Evolutionary conservation across 1,140 invertebrate species (phyloP), one percentile per base, ranked within the genome.

Genomic region (Kradibia gibbosae): DNA sequence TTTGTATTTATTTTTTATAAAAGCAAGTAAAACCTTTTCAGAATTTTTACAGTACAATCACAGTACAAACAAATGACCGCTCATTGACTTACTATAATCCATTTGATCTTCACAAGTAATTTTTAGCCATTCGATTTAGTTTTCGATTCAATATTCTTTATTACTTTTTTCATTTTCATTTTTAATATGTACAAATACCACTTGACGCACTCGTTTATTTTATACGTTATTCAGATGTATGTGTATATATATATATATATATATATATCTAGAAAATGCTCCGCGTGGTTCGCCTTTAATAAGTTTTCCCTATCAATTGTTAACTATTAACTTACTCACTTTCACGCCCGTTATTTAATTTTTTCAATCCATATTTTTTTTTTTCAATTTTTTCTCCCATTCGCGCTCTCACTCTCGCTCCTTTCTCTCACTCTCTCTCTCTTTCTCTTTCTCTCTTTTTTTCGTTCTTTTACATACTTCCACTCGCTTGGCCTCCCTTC

Each of bases 121-220:
- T 67, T 50, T 62, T 31, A 78, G 15, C 22, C 31, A 45, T 71
- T 70, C 70, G 42, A 50, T 80, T 74, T 71, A 57, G 65, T 50
- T 42, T 50, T 78, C 28, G 34, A 17, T 72, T n/a, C 31, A 4
- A 50, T 53, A 20, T 74, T 55, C 10, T 62, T n/a, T 72, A 42
- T 53, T 50, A 28, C 15, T 67, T 53, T 67, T 39, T 70, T 70
- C 62, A 20, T 22, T 39, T 65, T 8, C 22, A 25, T 39, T 31
- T 67, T 60, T 31, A 75, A 75, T 81, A 81, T 81, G 57, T 75
- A 81, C 79, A 81, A 81, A 75, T 70, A 72, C 71, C 55, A 80
- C 42, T 57, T 42, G 73, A 75, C 73, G 20, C 53, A n/a, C 73
- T 60, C 48, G 62, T 25, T 53, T 70, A 55, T 36, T 42, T 57